These are phyloP conservation scores for Caenorhabditis becei DNA, from an alignment of 2,888 invertebrate species.

Conservation along the genomic window DNA sequence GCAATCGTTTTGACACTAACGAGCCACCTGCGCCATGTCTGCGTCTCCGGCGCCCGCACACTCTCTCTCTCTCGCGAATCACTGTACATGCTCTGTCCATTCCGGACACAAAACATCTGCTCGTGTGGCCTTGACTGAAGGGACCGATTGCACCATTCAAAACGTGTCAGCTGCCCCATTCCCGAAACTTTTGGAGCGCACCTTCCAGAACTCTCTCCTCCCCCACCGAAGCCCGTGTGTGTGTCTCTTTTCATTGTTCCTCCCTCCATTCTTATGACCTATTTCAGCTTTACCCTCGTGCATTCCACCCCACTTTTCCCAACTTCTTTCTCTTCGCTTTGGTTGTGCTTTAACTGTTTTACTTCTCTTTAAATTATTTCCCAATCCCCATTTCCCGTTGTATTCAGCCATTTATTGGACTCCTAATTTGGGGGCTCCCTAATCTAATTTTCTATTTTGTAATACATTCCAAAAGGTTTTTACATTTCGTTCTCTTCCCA, in stretches of 20 bases:
- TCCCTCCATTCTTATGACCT: slow-evolving; percentile 9
- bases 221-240: slow-evolving; percentile 20
- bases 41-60: slow-evolving; percentile 10
- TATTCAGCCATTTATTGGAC: background rate
- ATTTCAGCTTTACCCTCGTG: background rate
- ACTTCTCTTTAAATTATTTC: slow-evolving; percentile 15
- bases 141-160: background rate
- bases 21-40: slow-evolving; percentile 36
- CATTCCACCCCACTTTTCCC: slow-evolving; percentile 19
- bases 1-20: slow-evolving; percentile 10
- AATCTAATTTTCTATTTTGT: background rate
- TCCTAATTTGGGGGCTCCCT: background rate
- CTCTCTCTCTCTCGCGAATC: slow-evolving; percentile 15
- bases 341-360: slow-evolving; percentile 57
- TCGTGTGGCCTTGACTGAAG: background rate
- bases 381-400: background rate
- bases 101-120: slow-evolving; percentile 40
- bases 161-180: slow-evolving; percentile 21
- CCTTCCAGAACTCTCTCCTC: no score
- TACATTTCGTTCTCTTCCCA: background rate
- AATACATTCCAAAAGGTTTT: background rate
- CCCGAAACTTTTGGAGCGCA: background rate
- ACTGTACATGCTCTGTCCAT: background rate
- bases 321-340: slow-evolving; percentile 29
- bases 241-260: slow-evolving; percentile 7